Evolutionary conservation across 2,113 vertebrate genomes (phyloP).

Genomic region (Dicrurus megarhynchus): DNA sequence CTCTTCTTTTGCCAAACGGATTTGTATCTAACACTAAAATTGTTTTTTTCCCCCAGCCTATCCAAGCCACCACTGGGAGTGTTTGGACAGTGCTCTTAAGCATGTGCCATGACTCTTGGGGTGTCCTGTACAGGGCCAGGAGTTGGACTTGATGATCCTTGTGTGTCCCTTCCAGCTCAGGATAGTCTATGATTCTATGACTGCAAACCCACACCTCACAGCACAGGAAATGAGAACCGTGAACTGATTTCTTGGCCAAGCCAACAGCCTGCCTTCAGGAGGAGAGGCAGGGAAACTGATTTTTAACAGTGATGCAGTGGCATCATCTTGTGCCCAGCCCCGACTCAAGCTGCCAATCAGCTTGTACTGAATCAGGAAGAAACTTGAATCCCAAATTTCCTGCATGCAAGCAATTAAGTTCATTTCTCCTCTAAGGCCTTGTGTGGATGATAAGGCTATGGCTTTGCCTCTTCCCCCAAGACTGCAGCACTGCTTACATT

Average conservation of each 20-base stretch:
- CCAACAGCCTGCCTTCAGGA: neutral
- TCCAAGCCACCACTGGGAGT: neutral
- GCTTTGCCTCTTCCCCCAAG: neutral
- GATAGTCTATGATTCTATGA: neutral
- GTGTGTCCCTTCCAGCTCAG: neutral
- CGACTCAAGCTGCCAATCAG: rapidly evolving
- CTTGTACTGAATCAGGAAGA: neutral
- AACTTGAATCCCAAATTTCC: neutral
- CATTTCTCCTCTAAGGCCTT: neutral
- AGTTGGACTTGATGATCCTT: neutral
- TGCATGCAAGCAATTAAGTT: neutral
- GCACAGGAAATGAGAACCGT: neutral
- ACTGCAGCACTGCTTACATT: neutral
- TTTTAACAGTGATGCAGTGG: neutral
- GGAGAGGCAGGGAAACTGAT: neutral
- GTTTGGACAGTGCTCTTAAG: neutral
- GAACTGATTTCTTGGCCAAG: neutral
- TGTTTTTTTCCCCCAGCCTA: neutral
- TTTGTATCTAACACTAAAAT: neutral
- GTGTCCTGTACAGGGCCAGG: neutral
- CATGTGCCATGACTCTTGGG: neutral
- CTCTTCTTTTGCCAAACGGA: neutral
- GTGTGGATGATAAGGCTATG: neutral
- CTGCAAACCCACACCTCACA: neutral
- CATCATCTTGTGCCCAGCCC: neutral